These are phyloP conservation scores for Harmothoe impar DNA, from an alignment of 2,888 invertebrate genomes.

Conservation along the genomic window DNA sequence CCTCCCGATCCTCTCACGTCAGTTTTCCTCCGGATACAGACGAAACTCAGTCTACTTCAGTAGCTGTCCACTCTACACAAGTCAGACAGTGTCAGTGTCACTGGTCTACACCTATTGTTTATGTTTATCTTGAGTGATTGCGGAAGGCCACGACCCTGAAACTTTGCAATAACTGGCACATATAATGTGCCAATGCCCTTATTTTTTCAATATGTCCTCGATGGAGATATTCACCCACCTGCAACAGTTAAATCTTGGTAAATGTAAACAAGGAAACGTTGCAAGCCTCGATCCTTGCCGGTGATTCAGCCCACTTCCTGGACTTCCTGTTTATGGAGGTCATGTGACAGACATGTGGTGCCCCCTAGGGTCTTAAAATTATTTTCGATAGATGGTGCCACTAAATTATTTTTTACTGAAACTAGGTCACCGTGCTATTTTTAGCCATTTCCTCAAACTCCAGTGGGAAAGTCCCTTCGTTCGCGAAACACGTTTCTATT, in stretches of 20 bases:
- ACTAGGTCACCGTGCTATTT: constrained; percentile 7
- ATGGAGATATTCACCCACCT: not conserved
- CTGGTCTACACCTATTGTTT: not conserved
- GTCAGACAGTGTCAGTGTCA: not conserved
- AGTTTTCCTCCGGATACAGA: too few species aligned
- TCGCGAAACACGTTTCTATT: not conserved
- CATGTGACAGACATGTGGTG: not conserved
- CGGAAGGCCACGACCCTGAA: not conserved
- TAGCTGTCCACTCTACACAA: too few species aligned
- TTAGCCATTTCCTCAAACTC: not conserved
- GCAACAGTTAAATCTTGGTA: not conserved
- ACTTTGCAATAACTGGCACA: not conserved
- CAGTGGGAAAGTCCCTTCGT: not conserved
- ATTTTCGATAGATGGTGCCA: not conserved
- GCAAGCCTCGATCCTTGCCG: constrained; percentile 2
- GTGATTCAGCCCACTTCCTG: constrained; percentile 39
- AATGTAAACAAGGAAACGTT: constrained; percentile 36
- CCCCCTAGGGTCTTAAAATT: not conserved
- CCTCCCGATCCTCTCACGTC: too few species aligned
- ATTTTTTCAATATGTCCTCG: not conserved
- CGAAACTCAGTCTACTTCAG: too few species aligned
- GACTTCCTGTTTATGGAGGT: constrained; percentile 3
- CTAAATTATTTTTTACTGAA: not conserved
- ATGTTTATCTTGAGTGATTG: not conserved
- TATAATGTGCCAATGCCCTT: not conserved